phyloP scores from a whole-genome alignment of 2,888 invertebrate genomes.

The Heliconius aoede region DNA sequence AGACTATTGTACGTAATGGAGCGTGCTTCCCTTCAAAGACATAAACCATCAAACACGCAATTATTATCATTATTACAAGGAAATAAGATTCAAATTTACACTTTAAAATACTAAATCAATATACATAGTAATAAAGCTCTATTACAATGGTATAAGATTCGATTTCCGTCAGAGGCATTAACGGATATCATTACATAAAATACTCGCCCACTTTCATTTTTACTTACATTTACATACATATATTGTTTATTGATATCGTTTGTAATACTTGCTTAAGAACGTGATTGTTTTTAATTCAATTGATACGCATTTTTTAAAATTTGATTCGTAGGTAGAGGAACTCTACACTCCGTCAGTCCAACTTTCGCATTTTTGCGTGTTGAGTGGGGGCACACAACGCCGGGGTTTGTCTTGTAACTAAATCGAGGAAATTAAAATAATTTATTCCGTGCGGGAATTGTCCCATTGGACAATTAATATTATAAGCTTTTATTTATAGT shows the following conservation, averaged over 20 bases:
- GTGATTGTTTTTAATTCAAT: not conserved
- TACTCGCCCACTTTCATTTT: conserved; percentile 51
- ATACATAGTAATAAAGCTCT: not conserved
- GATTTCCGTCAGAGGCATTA: conserved; percentile 12
- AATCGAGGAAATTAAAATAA: not conserved
- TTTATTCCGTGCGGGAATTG: not conserved
- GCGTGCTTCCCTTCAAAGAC: conserved; percentile 28
- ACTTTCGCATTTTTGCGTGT: not conserved
- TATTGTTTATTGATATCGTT: not conserved
- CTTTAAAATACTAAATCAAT: not conserved
- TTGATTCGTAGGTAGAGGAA: not conserved
- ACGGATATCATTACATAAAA: conserved; percentile 46
- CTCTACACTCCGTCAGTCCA: too few species aligned
- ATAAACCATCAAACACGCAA: not conserved
- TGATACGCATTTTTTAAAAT: too few species aligned
- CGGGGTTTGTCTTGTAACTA: not conserved
- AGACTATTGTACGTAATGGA: conserved; percentile 31
- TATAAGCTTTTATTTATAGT: not conserved
- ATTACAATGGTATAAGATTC: conserved; percentile 17
- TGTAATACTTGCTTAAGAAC: not conserved
- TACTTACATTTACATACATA: conserved; percentile 34
- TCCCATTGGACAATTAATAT: not conserved
- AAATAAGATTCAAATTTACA: conserved; percentile 18
- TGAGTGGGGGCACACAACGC: not conserved
- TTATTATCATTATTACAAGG: not conserved